These are phyloP conservation scores for Phyllotreta striolata DNA, from an alignment of 2,888 invertebrate species.

Conservation along the genomic window DNA sequence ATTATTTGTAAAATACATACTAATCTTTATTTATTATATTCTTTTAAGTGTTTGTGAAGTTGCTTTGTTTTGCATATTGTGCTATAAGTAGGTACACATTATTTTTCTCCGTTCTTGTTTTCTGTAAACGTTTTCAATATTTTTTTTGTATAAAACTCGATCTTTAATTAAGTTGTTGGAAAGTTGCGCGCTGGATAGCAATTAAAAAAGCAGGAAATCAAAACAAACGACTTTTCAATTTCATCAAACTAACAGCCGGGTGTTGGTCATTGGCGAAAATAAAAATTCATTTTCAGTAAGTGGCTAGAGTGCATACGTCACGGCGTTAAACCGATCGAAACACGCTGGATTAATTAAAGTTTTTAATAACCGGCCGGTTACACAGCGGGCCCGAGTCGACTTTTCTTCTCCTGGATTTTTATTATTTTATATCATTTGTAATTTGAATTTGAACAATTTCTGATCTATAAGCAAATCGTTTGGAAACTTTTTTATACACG, in stretches of 20 bases:
- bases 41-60: no score
- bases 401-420: not conserved
- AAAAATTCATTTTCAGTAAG: conserved; percentile 20
- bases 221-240: conserved; percentile 26
- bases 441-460: not conserved
- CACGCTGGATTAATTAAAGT: conserved; percentile 41
- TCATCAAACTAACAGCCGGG: conserved; percentile 27
- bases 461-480: no score
- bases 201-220: conserved; percentile 24
- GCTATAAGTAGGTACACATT: no score
- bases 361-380: conserved; percentile 40
- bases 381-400: conserved; percentile 5
- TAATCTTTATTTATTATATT: no score
- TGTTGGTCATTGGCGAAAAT: conserved; percentile 17
- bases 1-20: no score
- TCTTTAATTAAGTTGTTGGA: conserved; percentile 13
- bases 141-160: no score
- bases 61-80: no score
- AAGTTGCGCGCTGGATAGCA: conserved; percentile 2
- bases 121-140: no score
- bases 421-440: not conserved
- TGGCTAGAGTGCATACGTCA: conserved; percentile 28
- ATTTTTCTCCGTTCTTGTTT: no score
- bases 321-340: conserved; percentile 42
- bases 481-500: no score